These are phyloP conservation scores for Brachionus plicatilis DNA, from an alignment of 1,140 invertebrate genomes.

Conservation along the genomic window DNA sequence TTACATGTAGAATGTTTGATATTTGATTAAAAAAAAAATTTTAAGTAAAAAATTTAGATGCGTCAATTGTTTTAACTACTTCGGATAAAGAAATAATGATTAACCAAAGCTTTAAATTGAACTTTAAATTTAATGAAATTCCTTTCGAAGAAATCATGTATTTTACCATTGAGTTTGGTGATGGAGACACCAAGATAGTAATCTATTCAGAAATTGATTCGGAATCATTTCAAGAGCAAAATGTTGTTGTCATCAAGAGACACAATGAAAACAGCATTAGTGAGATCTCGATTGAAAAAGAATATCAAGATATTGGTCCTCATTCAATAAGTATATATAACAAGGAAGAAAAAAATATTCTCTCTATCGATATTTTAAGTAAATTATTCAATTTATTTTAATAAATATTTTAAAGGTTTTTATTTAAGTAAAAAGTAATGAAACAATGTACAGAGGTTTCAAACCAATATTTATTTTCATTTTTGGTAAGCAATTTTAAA, in stretches of 20 bases:
- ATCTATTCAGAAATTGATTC: too few species aligned
- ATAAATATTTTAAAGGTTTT: too few species aligned
- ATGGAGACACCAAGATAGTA: background rate
- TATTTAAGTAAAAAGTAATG: background rate
- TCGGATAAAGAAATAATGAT: background rate
- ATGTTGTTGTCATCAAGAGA: too few species aligned
- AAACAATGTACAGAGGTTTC: background rate
- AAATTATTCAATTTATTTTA: too few species aligned
- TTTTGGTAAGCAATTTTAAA: background rate
- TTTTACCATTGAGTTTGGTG: background rate
- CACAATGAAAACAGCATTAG: too few species aligned
- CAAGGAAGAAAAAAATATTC: too few species aligned
- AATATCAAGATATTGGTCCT: too few species aligned
- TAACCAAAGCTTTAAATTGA: background rate
- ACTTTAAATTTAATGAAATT: background rate
- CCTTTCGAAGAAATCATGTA: background rate
- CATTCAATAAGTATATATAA: too few species aligned
- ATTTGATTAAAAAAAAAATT: background rate
- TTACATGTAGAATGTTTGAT: background rate
- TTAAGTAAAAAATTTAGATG: background rate
- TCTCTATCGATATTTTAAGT: too few species aligned
- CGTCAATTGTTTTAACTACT: background rate
- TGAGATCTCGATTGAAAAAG: too few species aligned
- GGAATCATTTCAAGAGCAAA: too few species aligned
- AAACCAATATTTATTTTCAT: background rate